Base-by-base conservation (phyloP, 2,888 invertebrate species). In the Campoletis raptor region DNA sequence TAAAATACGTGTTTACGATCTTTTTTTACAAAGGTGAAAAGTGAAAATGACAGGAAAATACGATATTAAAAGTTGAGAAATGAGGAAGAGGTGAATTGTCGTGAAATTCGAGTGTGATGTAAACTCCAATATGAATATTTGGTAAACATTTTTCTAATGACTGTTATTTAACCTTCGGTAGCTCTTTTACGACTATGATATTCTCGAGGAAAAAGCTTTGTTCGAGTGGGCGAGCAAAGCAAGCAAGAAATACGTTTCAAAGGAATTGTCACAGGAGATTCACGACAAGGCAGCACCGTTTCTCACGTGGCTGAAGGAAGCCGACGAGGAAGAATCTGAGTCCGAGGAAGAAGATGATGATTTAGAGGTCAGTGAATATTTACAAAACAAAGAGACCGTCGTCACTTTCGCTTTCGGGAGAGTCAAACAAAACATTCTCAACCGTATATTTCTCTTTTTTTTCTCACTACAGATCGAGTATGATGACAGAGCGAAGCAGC, bases 201-300 rank as follows among this genome's bases (percentile, higher is more conserved):
- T 99, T 91, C 95, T 99, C 91, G 98, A 98, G 90, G 99, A 99
- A 95, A 97, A 98, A 93, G 97, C 98, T 70, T 96, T 99, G 90
- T 95, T 99, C 87, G 99, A 99, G 89, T 99, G 99, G 99, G 97
- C 97, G 10, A 97, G 97, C 91, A 99, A 99, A 96, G 97, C 98
- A 78, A 97, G 97, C 91, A 98, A 98, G 95, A 99, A 99, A 95
- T 99, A 98, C 95, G 99, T 99, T 72, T 96, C 97, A 83, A 97
- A 97, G 94, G 99, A 99, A 94, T 95, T 99, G 85, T 97, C 97
- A 86, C 97, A 97, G 86, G 98, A 99, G 94, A 98, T 99, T 93
- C 97, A 98, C 90, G 97, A 97, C 88, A 97, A 98, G 93, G 99
- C 99, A 78, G 97, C 97, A 92, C 98, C 98, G 83, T 99, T 99